Evolutionary conservation across 1,140 invertebrate species (phyloP).

Genomic region (Aplysia californica): DNA sequence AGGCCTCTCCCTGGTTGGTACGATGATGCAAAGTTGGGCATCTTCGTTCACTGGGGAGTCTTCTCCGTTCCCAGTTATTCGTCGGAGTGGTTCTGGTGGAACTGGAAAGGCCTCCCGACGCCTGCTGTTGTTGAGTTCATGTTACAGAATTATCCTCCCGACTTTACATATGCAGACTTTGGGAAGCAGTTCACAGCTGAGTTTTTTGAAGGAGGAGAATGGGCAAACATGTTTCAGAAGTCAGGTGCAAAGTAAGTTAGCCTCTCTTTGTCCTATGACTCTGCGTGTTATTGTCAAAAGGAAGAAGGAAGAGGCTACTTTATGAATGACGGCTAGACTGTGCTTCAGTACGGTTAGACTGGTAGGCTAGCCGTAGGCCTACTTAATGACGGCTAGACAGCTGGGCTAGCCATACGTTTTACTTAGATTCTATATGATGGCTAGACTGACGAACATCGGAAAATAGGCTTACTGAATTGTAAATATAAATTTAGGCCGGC

Average conservation of each 20-base stretch:
- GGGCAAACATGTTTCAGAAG: slow-evolving; percentile 53
- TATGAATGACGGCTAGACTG: too few relatives aligned
- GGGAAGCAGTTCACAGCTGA: slow-evolving; percentile 48
- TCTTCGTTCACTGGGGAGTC: slow-evolving; percentile 65
- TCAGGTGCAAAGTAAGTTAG: slow-evolving; percentile 58
- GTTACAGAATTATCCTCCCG: slow-evolving; percentile 49
- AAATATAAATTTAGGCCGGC: too few relatives aligned
- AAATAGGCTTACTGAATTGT: too few relatives aligned
- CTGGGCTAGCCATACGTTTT: too few relatives aligned
- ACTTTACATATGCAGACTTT: slow-evolving; percentile 56
- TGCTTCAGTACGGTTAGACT: too few relatives aligned
- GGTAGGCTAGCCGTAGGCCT: too few relatives aligned
- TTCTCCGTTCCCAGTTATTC: slow-evolving; percentile 56
- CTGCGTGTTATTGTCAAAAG: too few relatives aligned
- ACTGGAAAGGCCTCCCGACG: slow-evolving; percentile 23
- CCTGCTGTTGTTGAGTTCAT: slow-evolving; percentile 42
- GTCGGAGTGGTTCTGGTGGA: slow-evolving; percentile 51
- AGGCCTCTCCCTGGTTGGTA: slow-evolving; percentile 62
- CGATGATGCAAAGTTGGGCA: slow-evolving; percentile 62
- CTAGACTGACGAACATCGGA: too few relatives aligned
- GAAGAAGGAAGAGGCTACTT: too few relatives aligned
- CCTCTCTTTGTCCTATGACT: too few relatives aligned
- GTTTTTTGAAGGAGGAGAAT: slow-evolving; percentile 49
- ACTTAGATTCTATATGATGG: too few relatives aligned
- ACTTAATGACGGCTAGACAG: too few relatives aligned